Percentiles rank a stretch among this genome's conserved stretches.
Evolutionary conservation across 2,113 vertebrate species (phyloP).

Genomic region (Dasyprocta punctata): DNA sequence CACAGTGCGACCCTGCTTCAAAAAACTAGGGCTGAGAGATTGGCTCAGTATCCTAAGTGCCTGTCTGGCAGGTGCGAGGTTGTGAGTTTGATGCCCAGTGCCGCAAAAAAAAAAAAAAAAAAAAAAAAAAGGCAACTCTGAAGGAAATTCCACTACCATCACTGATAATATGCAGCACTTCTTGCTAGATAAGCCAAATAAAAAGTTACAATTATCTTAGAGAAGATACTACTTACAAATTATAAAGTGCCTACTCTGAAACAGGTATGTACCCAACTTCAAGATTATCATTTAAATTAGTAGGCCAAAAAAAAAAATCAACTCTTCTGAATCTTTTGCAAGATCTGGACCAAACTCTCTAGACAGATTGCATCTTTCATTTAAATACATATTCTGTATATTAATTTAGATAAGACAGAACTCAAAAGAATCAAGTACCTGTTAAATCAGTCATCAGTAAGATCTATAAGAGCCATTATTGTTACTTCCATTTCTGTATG

Average conservation of each 20-base stretch:
- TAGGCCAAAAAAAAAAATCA: neutral
- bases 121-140: too few relatives aligned
- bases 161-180: neutral
- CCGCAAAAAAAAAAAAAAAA: too few relatives aligned
- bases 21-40: too few relatives aligned
- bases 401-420: neutral
- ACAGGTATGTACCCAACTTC: neutral
- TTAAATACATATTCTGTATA: neutral
- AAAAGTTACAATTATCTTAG: neutral
- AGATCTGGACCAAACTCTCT: neutral
- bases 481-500: neutral
- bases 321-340: neutral
- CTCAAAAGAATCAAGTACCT: neutral
- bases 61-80: too few relatives aligned
- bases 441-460: neutral
- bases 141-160: neutral
- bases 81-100: too few relatives aligned
- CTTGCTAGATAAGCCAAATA: neutral
- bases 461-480: neutral
- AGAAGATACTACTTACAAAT: conserved; percentile 34
- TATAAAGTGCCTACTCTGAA: neutral
- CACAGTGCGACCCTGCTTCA: too few relatives aligned
- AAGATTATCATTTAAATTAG: neutral
- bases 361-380: neutral
- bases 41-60: too few relatives aligned